Evolutionary conservation across 2,113 vertebrate genomes (phyloP), one percentile per base, ranked within the genome.

Genomic region (Cinclus cinclus): DNA sequence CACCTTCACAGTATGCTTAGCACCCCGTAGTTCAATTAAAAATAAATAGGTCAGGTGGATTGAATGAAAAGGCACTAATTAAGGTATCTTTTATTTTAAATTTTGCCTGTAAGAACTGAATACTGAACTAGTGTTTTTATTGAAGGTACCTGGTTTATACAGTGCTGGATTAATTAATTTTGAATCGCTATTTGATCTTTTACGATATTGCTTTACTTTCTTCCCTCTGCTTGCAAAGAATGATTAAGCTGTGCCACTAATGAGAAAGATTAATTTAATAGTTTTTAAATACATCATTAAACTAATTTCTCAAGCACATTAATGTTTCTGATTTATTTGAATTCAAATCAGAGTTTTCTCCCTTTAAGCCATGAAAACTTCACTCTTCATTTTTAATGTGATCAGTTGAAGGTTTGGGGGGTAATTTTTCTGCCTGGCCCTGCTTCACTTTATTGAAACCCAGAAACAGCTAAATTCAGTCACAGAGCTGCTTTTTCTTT

Each of bases 221-320:
- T 79, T 84, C 56, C 69, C 71, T 74, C 47, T 67, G 64, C 90
- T 88, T 28, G 47, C 74, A 83, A 83, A 95, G 86, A 96, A 91
- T 49, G 76, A 97, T 96, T 94, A 94, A 85, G 92, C 83, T 78
- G 56, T 44, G 70, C 55, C 56, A 14, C 73, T 97, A 97, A 97
- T 95, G 92, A 95, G 95, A 93, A 96, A 96, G 90, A 95, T 96
- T 94, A 91, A 78, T 90, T 95, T 96, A 93, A 86, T 92, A 83
- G 60, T 28, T 95, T 96, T 95, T 93, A 95, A 97, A 96, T 91
- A 97, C 88, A 95, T 95, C 90, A 96, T 97, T 97, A 97, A 98
- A 88, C 75, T 82, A 12, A 60, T 81, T 89, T 60, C 83, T 90
- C 89, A 71, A 96, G 60, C 90, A 79, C 75, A 96, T 96, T 96